Evolutionary conservation across 1,140 invertebrate genomes (phyloP).

Genomic region (Odontomachus brunneus): DNA sequence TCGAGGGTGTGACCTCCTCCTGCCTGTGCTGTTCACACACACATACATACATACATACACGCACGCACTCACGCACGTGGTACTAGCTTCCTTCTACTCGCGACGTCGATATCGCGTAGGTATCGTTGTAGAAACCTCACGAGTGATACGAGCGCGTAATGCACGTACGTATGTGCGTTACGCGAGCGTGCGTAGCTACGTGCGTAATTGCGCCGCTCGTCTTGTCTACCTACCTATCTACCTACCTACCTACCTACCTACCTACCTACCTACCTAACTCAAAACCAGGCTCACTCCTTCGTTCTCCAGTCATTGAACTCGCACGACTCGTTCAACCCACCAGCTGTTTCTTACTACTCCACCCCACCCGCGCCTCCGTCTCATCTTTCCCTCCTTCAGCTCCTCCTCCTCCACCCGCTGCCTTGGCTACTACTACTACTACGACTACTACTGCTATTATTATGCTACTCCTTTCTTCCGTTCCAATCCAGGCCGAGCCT

Average conservation of each 20-base stretch:
- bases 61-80: neutral
- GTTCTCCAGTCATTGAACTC: slow-evolving; percentile 84
- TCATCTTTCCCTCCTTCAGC: slow-evolving; percentile 48
- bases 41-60: neutral
- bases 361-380: slow-evolving; percentile 36
- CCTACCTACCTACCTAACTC: slow-evolving; percentile 75
- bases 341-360: slow-evolving; percentile 83
- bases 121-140: slow-evolving; percentile 15
- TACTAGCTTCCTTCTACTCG: slow-evolving; percentile 1
- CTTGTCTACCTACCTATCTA: slow-evolving; percentile 60
- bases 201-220: slow-evolving; percentile 66
- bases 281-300: slow-evolving; percentile 71
- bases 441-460: neutral
- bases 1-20: neutral
- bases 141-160: slow-evolving; percentile 37
- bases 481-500: slow-evolving; percentile 45
- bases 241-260: slow-evolving; percentile 74
- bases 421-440: slow-evolving; percentile 29
- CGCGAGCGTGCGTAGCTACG: slow-evolving; percentile 47
- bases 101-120: slow-evolving; percentile 2
- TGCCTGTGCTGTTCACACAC: neutral
- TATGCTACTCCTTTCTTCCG: slow-evolving; percentile 41
- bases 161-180: slow-evolving; percentile 27
- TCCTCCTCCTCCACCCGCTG: slow-evolving; percentile 27
- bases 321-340: slow-evolving; percentile 80